A percentile compares a stretch with the other conserved stretches of the same genome.
These are phyloP conservation scores for Drosophila pallidifrons DNA, from an alignment of 1,140 invertebrate species.

Conservation along the genomic window DNA sequence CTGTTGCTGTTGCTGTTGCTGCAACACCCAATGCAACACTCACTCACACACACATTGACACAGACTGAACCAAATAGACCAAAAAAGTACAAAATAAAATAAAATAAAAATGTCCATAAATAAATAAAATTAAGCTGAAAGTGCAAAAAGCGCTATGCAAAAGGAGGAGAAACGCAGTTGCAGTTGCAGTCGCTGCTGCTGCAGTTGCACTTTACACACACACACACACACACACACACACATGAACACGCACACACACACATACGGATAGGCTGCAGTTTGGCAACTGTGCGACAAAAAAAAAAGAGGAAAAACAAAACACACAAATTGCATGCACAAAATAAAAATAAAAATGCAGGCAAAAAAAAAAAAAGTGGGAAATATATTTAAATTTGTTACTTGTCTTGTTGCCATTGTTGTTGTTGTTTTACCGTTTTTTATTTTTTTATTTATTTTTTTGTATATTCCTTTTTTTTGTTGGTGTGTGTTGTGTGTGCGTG, in stretches of 20 bases:
- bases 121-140: slow-evolving; percentile 81
- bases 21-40: slow-evolving; percentile 8
- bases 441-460: too few species aligned
- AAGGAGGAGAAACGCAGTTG: slow-evolving; percentile 55
- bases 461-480: too few species aligned
- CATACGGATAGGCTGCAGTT: slow-evolving; percentile 59
- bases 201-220: slow-evolving; percentile 71
- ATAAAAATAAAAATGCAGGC: slow-evolving; percentile 37
- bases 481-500: slow-evolving; percentile 34
- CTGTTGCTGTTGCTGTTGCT: slow-evolving; percentile 6
- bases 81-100: slow-evolving; percentile 37
- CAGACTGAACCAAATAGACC: slow-evolving; percentile 33
- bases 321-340: slow-evolving; percentile 37
- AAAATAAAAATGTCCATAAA: slow-evolving; percentile 69
- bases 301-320: slow-evolving; percentile 41
- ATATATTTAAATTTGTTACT: slow-evolving; percentile 75
- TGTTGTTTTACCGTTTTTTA: neutral
- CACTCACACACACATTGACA: slow-evolving; percentile 13
- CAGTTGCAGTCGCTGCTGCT: slow-evolving; percentile 51
- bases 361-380: slow-evolving; percentile 40
- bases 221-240: slow-evolving; percentile 5
- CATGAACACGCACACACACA: slow-evolving; percentile 32
- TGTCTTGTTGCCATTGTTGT: slow-evolving; percentile 45
- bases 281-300: slow-evolving; percentile 70
- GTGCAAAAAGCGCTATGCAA: slow-evolving; percentile 39